Percentiles rank a stretch among this genome's conserved stretches.
These are phyloP conservation scores for Enoplosus armatus DNA, from an alignment of 2,797 vertebrate species.

Conservation along the genomic window DNA sequence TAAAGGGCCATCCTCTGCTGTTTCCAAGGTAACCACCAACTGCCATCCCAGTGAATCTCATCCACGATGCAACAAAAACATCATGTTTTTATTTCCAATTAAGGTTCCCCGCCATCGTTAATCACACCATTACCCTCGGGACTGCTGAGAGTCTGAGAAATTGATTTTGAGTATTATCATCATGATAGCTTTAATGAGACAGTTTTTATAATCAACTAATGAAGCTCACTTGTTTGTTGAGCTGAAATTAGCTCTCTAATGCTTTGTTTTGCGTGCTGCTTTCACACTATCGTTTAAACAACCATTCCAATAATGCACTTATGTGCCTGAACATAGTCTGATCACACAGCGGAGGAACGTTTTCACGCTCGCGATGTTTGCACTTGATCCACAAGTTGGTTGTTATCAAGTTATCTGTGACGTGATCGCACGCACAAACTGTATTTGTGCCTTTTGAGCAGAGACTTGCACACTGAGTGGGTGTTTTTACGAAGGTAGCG, in stretches of 20 bases:
- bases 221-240: constrained; percentile 40
- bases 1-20: constrained; percentile 48
- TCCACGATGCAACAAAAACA: constrained; percentile 40
- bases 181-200: constrained; percentile 51
- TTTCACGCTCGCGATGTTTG: neutral
- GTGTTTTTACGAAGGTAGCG: constrained; percentile 46
- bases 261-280: constrained; percentile 18
- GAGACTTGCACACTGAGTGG: constrained; percentile 8
- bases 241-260: constrained; percentile 29
- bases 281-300: neutral
- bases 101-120: constrained; percentile 31
- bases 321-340: neutral
- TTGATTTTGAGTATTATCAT: constrained; percentile 46
- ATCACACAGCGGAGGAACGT: neutral
- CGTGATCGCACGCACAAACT: neutral
- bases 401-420: constrained; percentile 10
- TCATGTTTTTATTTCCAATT: constrained; percentile 60
- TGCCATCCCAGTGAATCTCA: constrained; percentile 29
- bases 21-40: constrained; percentile 68
- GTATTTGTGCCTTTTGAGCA: constrained; percentile 16
- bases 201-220: constrained; percentile 36
- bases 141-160: constrained; percentile 15
- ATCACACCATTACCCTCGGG: constrained; percentile 44
- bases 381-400: neutral
- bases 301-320: no score